A percentile compares a stretch with the other conserved stretches of the same genome.
These are phyloP conservation scores for Drosophila paranaensis DNA, from an alignment of 2,888 invertebrate species.

Conservation along the genomic window DNA sequence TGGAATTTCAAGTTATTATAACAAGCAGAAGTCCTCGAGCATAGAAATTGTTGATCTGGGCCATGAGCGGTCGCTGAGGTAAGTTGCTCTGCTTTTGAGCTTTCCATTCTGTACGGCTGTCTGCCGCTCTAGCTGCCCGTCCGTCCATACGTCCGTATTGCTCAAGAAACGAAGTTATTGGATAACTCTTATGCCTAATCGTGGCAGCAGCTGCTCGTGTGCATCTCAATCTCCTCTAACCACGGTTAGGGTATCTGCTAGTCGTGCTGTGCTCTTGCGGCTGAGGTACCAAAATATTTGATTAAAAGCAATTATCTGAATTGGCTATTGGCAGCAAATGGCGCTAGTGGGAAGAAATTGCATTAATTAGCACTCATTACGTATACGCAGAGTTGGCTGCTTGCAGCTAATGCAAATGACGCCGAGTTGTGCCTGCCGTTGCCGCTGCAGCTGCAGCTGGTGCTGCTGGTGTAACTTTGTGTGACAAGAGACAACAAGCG, in stretches of 20 bases:
- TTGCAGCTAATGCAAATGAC: slow-evolving; percentile 40
- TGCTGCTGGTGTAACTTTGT: background rate
- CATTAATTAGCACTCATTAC: slow-evolving; percentile 16
- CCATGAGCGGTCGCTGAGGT: too few species aligned
- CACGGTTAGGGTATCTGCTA: background rate
- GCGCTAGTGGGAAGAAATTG: slow-evolving; percentile 26
- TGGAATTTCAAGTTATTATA: too few species aligned
- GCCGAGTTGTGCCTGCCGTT: slow-evolving; percentile 5
- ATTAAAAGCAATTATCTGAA: slow-evolving; percentile 2
- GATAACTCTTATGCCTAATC: background rate
- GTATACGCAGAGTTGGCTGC: slow-evolving; percentile 30
- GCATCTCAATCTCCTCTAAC: background rate
- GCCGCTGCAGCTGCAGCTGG: background rate
- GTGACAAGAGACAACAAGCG: slow-evolving; percentile 22
- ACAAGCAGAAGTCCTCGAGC: too few species aligned
- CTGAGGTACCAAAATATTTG: background rate
- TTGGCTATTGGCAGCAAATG: slow-evolving; percentile 6
- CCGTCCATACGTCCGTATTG: too few species aligned
- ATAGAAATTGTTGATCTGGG: too few species aligned
- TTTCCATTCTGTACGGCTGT: too few species aligned
- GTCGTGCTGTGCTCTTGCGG: background rate
- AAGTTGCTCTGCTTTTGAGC: too few species aligned
- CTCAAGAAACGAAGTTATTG: too few species aligned
- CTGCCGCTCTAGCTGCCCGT: too few species aligned
- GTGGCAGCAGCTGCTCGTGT: background rate